phyloP scores from a whole-genome alignment of 64 coral and sea anemone species.

The Hydrozoanthus tunicans region DNA sequence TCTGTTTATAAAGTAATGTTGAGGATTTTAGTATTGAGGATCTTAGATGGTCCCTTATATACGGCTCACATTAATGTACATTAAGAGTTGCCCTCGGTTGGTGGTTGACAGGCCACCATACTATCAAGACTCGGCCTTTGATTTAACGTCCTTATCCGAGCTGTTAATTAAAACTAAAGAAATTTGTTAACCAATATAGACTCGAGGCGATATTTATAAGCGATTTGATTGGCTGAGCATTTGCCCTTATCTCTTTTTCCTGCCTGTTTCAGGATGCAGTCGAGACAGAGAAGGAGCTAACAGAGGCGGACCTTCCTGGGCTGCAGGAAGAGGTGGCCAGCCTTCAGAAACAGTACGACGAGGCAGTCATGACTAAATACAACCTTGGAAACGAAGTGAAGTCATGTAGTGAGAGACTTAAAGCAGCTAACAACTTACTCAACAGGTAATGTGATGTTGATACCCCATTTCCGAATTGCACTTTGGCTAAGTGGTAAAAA shows the following conservation, averaged over 20 bases:
- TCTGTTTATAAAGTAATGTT: too few relatives aligned
- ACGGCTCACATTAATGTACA: too few relatives aligned
- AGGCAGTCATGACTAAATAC: slow-evolving; percentile 91
- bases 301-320: slow-evolving; percentile 86
- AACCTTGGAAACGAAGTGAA: slow-evolving; percentile 85
- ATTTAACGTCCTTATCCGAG: too few relatives aligned
- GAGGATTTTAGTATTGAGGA: too few relatives aligned
- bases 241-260: neutral
- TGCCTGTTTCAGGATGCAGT: slow-evolving; percentile 15
- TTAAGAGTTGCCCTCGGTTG: too few relatives aligned
- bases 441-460: slow-evolving; percentile 59
- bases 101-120: too few relatives aligned
- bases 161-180: too few relatives aligned
- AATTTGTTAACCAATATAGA: too few relatives aligned
- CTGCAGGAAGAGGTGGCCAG: slow-evolving; percentile 70
- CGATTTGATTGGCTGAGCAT: neutral
- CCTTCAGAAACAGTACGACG: slow-evolving; percentile 87
- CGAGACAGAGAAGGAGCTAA: slow-evolving; percentile 82
- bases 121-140: too few relatives aligned
- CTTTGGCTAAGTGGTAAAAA: too few relatives aligned
- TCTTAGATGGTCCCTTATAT: too few relatives aligned
- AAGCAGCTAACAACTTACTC: slow-evolving; percentile 82
- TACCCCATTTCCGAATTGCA: too few relatives aligned
- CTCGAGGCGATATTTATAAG: neutral
- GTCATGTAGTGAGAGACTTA: slow-evolving; percentile 90